Conservation (phyloP, 2,797 vertebrate genomes). For the Atherinosoma microstoma region DNA sequence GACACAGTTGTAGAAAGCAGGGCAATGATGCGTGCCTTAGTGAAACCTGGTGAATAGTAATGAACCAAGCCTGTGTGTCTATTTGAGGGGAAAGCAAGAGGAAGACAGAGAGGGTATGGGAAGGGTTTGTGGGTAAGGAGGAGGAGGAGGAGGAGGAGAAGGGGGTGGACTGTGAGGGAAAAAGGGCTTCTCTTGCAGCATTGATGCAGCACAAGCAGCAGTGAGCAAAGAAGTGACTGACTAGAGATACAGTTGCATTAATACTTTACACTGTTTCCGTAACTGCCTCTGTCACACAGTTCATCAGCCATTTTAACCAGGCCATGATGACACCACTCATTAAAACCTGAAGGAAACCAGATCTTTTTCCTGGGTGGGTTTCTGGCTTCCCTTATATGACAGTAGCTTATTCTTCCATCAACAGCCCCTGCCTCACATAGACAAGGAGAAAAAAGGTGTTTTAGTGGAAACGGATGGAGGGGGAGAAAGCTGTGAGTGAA, state of each 20-base stretch:
- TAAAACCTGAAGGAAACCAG: conserved; percentile 48
- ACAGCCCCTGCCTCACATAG: conserved; percentile 17
- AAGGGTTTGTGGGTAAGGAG: conserved; percentile 46
- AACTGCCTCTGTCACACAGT: conserved; percentile 29
- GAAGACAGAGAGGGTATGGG: conserved; percentile 53
- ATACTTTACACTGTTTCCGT: conserved; percentile 50
- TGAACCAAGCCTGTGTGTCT: conserved; percentile 84
- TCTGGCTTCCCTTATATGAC: conserved; percentile 58
- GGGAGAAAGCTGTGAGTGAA: conserved; percentile 53
- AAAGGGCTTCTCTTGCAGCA: conserved; percentile 75
- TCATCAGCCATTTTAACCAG: conserved; percentile 46
- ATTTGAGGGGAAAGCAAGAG: conserved; percentile 79
- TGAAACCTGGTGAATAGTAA: conserved; percentile 87
- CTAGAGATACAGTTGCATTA: conserved; percentile 63
- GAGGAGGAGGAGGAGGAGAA: conserved; percentile 25
- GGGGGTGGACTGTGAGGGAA: conserved; percentile 54
- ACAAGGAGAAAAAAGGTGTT: conserved; percentile 28
- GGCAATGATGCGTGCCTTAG: conserved; percentile 80
- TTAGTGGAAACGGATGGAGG: conserved; percentile 45
- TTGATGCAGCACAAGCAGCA: conserved; percentile 77
- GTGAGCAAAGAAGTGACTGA: conserved; percentile 63
- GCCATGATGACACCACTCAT: conserved; percentile 43
- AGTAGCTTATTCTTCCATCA: conserved; percentile 51
- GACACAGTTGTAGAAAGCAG: conserved; percentile 73
- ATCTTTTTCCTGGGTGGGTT: conserved; percentile 45